Conservation (phyloP, 2,113 vertebrate species). For the Miniopterus natalensis region DNA sequence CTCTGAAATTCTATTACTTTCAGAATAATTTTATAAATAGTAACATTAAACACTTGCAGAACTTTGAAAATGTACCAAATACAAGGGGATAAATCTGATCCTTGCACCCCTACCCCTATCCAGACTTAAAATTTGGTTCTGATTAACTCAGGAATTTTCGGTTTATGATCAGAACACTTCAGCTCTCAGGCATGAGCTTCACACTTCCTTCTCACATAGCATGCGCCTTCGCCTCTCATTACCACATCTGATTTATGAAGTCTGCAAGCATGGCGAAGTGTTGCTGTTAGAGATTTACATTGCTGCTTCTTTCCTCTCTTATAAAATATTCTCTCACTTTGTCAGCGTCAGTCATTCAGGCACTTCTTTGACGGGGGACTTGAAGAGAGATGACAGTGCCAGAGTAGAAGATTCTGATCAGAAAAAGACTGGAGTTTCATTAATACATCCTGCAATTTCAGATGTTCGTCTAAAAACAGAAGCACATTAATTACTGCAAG, state of each 20-base stretch:
- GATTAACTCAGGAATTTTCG: neutral
- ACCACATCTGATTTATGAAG: neutral
- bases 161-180: neutral
- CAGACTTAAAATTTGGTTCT: conserved; percentile 46
- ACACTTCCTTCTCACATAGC: neutral
- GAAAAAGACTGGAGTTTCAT: neutral
- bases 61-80: neutral
- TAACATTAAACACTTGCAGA: conserved; percentile 20
- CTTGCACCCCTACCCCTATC: neutral
- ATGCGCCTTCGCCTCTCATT: neutral
- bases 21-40: conserved; percentile 31
- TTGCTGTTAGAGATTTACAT: neutral
- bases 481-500: conserved; percentile 70
- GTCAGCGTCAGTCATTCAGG: conserved; percentile 53
- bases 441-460: conserved; percentile 67
- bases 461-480: conserved; percentile 76
- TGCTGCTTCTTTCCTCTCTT: neutral
- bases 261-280: conserved; percentile 8
- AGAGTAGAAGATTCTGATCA: conserved; percentile 6
- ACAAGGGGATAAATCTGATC: neutral
- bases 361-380: neutral
- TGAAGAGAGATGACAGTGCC: conserved; percentile 49
- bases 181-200: neutral
- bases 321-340: conserved; percentile 47
- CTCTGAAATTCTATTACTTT: conserved; percentile 44